phyloP scores from a whole-genome alignment of 2,797 vertebrate genomes.

The Netta rufina region DNA sequence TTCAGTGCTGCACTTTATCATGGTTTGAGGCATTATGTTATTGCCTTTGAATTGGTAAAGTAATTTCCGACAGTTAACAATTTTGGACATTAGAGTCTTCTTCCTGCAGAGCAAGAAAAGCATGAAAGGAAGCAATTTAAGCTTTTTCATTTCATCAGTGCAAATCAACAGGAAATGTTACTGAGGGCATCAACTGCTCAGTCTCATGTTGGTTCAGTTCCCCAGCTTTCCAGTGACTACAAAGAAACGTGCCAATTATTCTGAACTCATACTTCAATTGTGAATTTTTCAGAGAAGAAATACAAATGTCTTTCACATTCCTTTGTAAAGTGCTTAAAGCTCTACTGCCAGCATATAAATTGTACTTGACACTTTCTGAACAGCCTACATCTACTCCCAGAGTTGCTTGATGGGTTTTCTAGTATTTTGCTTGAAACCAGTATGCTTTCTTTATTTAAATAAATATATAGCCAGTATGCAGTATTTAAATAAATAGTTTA shows the following conservation, averaged over 20 bases:
- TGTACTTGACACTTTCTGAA: neutral
- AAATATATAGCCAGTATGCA: neutral
- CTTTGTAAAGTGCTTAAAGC: neutral
- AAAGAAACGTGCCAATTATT: conserved; percentile 11
- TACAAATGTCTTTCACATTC: neutral
- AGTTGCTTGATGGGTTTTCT: neutral
- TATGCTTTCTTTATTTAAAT: neutral
- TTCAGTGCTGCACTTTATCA: neutral
- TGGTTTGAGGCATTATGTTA: neutral
- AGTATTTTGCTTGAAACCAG: neutral
- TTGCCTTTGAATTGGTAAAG: neutral
- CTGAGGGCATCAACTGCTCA: neutral
- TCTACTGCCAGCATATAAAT: neutral
- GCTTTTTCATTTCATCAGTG: neutral
- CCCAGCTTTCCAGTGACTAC: neutral
- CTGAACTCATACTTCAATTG: neutral
- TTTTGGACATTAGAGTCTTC: neutral
- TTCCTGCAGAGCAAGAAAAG: conserved; percentile 13
- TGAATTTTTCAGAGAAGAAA: neutral
- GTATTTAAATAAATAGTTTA: neutral
- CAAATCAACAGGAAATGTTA: neutral
- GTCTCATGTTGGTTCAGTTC: neutral
- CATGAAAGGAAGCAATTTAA: conserved; percentile 13
- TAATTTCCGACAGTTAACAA: conserved; percentile 14
- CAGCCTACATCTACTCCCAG: neutral